Percentiles rank a stretch among this genome's conserved stretches.
These are phyloP conservation scores for Morinoia aosen DNA, from an alignment of 2,888 invertebrate species.

Conservation along the genomic window DNA sequence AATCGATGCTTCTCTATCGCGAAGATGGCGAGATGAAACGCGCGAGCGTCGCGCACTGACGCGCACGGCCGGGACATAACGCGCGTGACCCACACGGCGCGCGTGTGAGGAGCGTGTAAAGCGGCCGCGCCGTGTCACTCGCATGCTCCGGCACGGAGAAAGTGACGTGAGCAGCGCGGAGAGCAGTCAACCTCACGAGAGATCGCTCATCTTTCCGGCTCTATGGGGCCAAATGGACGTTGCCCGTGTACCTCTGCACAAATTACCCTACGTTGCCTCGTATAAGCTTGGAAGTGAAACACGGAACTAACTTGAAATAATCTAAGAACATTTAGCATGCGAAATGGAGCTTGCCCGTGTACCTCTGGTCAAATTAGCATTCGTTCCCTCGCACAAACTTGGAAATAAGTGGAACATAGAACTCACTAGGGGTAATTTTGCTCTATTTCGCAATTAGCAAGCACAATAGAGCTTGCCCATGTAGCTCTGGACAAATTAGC, in stretches of 20 bases:
- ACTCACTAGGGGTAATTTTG: too few relatives aligned
- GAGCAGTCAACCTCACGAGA: constrained; percentile 34
- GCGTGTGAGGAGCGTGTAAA: constrained; percentile 42
- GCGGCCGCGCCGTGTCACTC: background rate
- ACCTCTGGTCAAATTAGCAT: background rate
- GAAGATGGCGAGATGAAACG: background rate
- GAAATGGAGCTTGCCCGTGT: background rate
- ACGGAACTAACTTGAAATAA: background rate
- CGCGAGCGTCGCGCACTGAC: background rate
- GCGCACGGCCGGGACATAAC: background rate
- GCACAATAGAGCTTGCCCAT: background rate
- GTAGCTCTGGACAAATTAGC: background rate
- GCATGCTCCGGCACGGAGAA: constrained; percentile 26
- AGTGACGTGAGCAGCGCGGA: background rate
- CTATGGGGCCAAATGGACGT: background rate
- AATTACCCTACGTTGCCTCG: background rate
- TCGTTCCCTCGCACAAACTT: background rate
- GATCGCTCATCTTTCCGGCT: background rate
- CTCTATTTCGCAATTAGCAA: too few relatives aligned
- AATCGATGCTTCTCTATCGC: background rate
- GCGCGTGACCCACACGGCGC: constrained; percentile 7
- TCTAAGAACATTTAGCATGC: background rate
- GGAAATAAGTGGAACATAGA: too few relatives aligned
- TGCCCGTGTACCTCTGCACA: background rate
- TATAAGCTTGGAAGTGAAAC: background rate